Evolutionary conservation across 1,140 invertebrate genomes (phyloP), one percentile per base, ranked within the genome.

Genomic region (Diorhabda sublineata): DNA sequence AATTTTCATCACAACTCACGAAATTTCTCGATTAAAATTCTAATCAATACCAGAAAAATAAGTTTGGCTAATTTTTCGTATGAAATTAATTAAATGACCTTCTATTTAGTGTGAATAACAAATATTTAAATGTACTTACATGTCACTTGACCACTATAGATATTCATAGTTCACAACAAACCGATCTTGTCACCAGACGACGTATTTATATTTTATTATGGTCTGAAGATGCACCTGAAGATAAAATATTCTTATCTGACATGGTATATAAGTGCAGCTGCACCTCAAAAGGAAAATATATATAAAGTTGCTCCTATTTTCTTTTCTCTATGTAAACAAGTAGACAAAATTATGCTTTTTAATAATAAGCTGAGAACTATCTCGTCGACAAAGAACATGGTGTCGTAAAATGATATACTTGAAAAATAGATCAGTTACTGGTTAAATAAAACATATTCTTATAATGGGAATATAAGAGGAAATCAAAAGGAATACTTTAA

Each of bases 211-310:
- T 52, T 52, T 52, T 52, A 52, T 52, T 6, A 52, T 6, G 2
- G 47, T 52, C 47, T 6, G n/a, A 52, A 52, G 47, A 52, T 52
- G 47, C 2, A 52, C 47, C 47, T n/a, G n/a, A 4, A 6, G 47
- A 52, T 52, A 52, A 52, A 52, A 52, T n/a, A 52, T 52, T 52
- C 47, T 52, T 52, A 26, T 52, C 4, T 52, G 47, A 52, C 47
- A 52, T 8, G 47, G n/a, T 52, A 52, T 52, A 52, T 52, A 6
- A 52, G 47, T 52, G 47, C 47, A 52, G 47, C 47, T 52, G 47
- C n/a, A 52, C 47, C 47, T 52, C 47, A 52, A 52, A 52, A 52
- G 45, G n/a, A 52, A 52, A 52, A 52, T 52, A 52, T 52, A 52
- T n/a, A 52, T 52, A 52, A 52, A 52, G 47, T 52, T 52, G 2